Base-by-base conservation (phyloP, 2,113 vertebrate species). In the Pangasianodon gigas region DNA sequence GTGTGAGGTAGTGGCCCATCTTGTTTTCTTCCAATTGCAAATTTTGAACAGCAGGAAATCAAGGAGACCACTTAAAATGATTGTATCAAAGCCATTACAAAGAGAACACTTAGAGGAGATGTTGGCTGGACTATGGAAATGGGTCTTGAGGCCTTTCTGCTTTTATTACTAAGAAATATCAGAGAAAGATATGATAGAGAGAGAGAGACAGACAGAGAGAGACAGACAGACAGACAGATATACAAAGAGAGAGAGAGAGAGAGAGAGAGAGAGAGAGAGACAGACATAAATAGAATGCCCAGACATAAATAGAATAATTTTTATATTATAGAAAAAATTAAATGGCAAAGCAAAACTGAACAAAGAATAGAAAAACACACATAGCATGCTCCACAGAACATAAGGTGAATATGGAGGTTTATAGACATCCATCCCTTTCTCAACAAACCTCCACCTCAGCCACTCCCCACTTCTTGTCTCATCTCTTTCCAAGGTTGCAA, bases 1-100 rank as follows among this genome's bases (percentile, higher is more conserved):
- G 75, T 77, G 26, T 60, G 51, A 86, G 81, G 87, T 86, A 88
- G 81, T 88, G 86, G 51, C 87, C 71, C 48, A 62, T 90, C 81
- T 51, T 65, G 67, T 90, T 51, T 85, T 80, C 88, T 86, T 88
- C 81, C 69, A 52, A 86, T 46, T 89, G 88, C 86, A 87, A 67
- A 69, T 89, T 85, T 79, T 86, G 58, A 91, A 90, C 84, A 71
- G 86, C 58, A 80, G 86, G 91, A 91, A 93, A 91, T 89, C 88
- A 91, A 92, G 91, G 86, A 91, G 89, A 88, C 86, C 82, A 86
- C 88, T 91, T 93, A 90, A 92, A 91, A 92, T 85, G 88, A 88
- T 88, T 83, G 87, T 90, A 86, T 93, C 88, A 91, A 81, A 91
- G 89, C 88, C 84, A 92, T 93, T 91, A 91, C 80, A 90, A 79